phyloP scores from a whole-genome alignment of 2,113 vertebrate genomes.

The Oncorhynchus mykiss region DNA sequence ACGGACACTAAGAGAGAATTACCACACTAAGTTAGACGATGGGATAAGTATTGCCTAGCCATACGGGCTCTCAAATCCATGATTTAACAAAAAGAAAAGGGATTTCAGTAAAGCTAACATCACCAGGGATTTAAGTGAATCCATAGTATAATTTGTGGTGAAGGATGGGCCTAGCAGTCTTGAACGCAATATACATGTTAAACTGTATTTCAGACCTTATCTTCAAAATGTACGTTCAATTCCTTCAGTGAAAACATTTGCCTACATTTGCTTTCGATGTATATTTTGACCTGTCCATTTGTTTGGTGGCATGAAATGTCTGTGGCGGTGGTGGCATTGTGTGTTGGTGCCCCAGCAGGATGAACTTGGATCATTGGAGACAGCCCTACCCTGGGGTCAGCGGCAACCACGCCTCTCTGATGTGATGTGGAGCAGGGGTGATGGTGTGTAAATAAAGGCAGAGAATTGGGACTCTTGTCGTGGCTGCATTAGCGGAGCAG shows the following conservation, averaged over 20 bases:
- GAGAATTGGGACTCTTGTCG: constrained; percentile 87
- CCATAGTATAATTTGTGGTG: not conserved
- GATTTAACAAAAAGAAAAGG: not conserved
- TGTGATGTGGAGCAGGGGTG: constrained; percentile 88
- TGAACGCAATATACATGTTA: not conserved
- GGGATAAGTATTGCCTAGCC: constrained; percentile 1
- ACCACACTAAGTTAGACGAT: constrained; percentile 26
- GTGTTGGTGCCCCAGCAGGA: constrained; percentile 75
- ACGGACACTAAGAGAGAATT: constrained; percentile 15
- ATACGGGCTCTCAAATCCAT: not conserved
- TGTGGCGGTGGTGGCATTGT: constrained; percentile 58
- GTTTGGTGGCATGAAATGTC: constrained; percentile 72
- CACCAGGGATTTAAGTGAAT: not conserved
- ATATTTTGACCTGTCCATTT: constrained; percentile 66
- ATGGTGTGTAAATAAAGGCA: constrained; percentile 95
- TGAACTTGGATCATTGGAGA: constrained; percentile 87
- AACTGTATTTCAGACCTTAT: not conserved
- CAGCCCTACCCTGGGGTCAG: constrained; percentile 89
- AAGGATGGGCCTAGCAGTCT: not conserved
- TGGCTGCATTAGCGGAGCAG: constrained; percentile 77
- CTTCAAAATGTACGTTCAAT: not conserved
- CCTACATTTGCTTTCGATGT: not conserved
- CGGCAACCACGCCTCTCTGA: constrained; percentile 78
- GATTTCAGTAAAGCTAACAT: not conserved
- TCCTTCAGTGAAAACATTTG: not conserved